Base-by-base conservation (phyloP, 1,140 invertebrate species). In the Scaptodrosophila lebanonensis region DNA sequence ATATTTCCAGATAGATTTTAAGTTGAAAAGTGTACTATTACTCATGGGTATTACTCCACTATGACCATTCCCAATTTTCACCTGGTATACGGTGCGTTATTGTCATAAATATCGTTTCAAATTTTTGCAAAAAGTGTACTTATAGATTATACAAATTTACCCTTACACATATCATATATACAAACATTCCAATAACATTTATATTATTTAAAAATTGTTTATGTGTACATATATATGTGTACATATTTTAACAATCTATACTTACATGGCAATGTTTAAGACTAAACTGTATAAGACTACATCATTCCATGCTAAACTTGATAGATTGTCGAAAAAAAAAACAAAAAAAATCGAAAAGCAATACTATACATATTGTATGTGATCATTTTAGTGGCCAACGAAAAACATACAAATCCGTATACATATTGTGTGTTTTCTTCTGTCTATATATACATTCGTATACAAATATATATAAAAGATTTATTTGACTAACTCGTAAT, bases 71-170 rank as follows among this genome's bases (percentile, higher is more conserved):
- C 66, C 70, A 82, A 49, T 66, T 57, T 69, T 59, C 56, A 54
- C 45, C 54, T 48, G 61, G 53, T 50, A 29, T 56, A 5, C n/a
- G 32, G 32, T 35, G 32, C 32, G 13, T 35, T 35, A 49, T 60
- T 47, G 40, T 44, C 48, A 30, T 42, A 35, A 35, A 51, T 51
- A 40, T 36, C 47, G 48, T 61, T 54, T 59, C 49, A 42, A 50
- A 54, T 42, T 54, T 59, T 39, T 50, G 3, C 27, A 30, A 47
- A 66, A 85, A 85, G 83, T 85, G 83, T 85, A 85, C 83, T 85
- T 85, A 85, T 85, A 85, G 83, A 45, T 44, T 49, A 48, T 42
- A 5, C 17, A 45, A 25, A 58, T 69, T 75, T 77, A n/a, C n/a
- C n/a, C 69, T 42, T 42, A 20, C 52, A 11, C 39, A 51, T 54